Evolutionary conservation across 2,888 invertebrate genomes (phyloP).

Genomic region (Eugnorisma glareosa): DNA sequence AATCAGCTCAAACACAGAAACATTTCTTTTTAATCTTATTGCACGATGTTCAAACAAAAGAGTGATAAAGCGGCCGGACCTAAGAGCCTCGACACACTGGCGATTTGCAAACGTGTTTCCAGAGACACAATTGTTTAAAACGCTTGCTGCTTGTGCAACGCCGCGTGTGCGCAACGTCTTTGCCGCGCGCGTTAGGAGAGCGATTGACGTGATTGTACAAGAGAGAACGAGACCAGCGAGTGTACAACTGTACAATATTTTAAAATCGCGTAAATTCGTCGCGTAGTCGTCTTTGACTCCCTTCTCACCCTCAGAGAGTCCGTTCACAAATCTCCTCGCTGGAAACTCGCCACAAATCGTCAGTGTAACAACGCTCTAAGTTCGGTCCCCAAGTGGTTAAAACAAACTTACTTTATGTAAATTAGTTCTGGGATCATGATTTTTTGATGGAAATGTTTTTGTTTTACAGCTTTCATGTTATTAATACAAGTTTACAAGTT

Average conservation of each 20-base stretch:
- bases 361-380: slow-evolving; percentile 27
- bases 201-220: background rate
- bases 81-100: slow-evolving; percentile 15
- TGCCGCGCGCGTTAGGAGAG: background rate
- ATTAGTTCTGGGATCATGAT: slow-evolving; percentile 72
- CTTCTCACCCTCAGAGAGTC: background rate
- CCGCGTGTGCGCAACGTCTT: background rate
- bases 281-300: background rate
- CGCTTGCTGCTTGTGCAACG: background rate
- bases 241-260: background rate
- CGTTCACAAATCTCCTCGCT: background rate
- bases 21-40: slow-evolving; percentile 58
- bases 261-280: background rate
- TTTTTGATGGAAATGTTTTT: slow-evolving; percentile 71
- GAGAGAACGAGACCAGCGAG: background rate
- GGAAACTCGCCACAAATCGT: background rate
- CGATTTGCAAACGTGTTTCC: background rate
- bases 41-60: slow-evolving; percentile 53
- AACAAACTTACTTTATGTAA: slow-evolving; percentile 72
- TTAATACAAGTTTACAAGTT: slow-evolving; percentile 58
- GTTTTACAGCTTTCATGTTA: slow-evolving; percentile 57
- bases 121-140: no score
- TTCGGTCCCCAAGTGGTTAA: slow-evolving; percentile 61
- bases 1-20: slow-evolving; percentile 42
- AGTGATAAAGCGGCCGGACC: slow-evolving; percentile 69